Conservation (phyloP, 2,113 vertebrate species). For the Channa argus region DNA sequence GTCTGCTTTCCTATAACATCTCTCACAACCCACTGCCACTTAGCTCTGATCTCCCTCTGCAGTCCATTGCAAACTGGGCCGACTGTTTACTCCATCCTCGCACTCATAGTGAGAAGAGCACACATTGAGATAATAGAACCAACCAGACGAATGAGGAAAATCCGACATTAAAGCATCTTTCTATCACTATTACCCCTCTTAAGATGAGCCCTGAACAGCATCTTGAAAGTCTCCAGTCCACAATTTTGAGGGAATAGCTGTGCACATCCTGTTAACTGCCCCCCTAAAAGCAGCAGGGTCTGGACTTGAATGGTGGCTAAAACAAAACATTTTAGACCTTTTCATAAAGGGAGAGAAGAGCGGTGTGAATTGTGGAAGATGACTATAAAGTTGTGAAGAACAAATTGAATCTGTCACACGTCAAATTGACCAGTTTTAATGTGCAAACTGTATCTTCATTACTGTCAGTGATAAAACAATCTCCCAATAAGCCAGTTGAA, state of each 20-base stretch:
- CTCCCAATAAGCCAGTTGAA: not conserved
- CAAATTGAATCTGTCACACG: conserved; percentile 8
- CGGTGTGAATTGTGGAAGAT: too few relatives aligned
- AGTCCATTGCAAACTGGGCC: conserved; percentile 9
- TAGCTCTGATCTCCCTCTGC: conserved; percentile 8
- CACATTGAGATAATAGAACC: conserved; percentile 5
- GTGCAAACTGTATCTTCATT: not conserved
- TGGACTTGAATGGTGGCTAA: not conserved
- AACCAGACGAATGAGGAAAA: conserved; percentile 36
- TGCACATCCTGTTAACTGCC: conserved; percentile 1
- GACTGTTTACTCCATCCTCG: conserved; percentile 27
- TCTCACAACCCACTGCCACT: conserved; percentile 39
- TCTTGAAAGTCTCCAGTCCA: conserved; percentile 10
- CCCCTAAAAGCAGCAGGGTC: not conserved
- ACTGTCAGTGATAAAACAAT: not conserved
- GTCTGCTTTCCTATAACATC: conserved; percentile 26
- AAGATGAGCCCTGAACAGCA: conserved; percentile 25
- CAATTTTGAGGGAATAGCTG: not conserved
- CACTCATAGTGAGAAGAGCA: not conserved
- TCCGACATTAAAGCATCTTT: conserved; percentile 47
- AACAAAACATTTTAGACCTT: not conserved
- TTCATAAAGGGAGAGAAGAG: not conserved
- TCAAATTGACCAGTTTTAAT: conserved; percentile 4
- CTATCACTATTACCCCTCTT: not conserved
- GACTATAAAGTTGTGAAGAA: not conserved